Conservation (phyloP, 1,140 invertebrate genomes). For the Thereuonema tuberculata region DNA sequence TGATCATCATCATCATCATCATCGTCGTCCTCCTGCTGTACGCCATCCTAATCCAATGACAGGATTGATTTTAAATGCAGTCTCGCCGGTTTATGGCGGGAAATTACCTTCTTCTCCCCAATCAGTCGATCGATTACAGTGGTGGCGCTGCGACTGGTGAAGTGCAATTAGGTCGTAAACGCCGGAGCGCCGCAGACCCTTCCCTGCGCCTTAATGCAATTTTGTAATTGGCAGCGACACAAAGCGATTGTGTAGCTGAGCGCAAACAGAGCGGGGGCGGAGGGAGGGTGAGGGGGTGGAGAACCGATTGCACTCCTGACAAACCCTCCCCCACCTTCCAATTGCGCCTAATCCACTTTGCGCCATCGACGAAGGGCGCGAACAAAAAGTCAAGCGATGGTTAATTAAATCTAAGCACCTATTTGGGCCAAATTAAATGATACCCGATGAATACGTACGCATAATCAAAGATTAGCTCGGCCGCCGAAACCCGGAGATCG, state of each 20-base stretch:
- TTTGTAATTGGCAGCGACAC: constrained; percentile 20
- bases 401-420: constrained; percentile 23
- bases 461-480: background rate
- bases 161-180: background rate
- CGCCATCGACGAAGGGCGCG: constrained; percentile 7
- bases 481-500: no score
- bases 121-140: constrained; percentile 3
- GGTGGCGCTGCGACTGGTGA: background rate
- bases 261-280: constrained; percentile 13
- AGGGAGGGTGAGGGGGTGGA: no score
- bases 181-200: no score
- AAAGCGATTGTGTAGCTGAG: constrained; percentile 17
- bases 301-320: constrained; percentile 15
- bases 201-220: constrained; percentile 18
- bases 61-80: constrained; percentile 9
- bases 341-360: constrained; percentile 20
- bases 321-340: no score
- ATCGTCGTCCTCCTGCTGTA: no score
- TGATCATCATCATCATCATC: no score
- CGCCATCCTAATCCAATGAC: constrained; percentile 1
- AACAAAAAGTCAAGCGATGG: constrained; percentile 20
- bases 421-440: constrained; percentile 19
- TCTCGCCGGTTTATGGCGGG: constrained; percentile 3
- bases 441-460: constrained; percentile 4
- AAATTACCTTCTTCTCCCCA: constrained; percentile 1